Evolutionary conservation across 2,888 invertebrate genomes (phyloP).

Genomic region (Romanomermis culicivorax): DNA sequence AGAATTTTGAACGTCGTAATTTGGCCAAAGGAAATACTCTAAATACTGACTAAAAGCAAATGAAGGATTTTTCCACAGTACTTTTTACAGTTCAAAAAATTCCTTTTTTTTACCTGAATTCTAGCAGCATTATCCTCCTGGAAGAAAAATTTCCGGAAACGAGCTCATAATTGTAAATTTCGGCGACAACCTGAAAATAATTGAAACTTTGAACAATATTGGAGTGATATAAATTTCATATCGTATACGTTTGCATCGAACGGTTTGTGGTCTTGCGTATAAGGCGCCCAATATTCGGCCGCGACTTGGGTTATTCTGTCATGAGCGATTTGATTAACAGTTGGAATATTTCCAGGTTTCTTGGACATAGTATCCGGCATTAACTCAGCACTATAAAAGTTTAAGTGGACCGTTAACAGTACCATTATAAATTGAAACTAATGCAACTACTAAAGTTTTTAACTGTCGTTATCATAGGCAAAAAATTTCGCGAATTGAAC

Average conservation of each 20-base stretch:
- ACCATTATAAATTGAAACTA: too few species aligned
- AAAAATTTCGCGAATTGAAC: too few species aligned
- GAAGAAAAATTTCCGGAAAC: conserved; percentile 24
- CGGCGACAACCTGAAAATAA: conserved; percentile 14
- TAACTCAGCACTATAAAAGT: too few species aligned
- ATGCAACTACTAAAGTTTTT: too few species aligned
- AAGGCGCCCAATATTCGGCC: conserved; percentile 74
- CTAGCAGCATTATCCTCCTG: conserved; percentile 77
- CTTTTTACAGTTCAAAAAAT: too few species aligned
- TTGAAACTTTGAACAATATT: too few species aligned
- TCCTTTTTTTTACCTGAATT: conserved; percentile 48
- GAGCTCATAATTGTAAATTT: conserved; percentile 20
- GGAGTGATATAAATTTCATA: too few species aligned
- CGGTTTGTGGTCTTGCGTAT: conserved; percentile 35
- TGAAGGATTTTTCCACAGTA: conserved; percentile 4
- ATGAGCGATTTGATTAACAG: conserved; percentile 11
- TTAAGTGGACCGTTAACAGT: too few species aligned
- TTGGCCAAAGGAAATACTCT: conserved; percentile 90
- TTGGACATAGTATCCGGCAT: too few species aligned
- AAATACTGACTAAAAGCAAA: conserved; percentile 57
- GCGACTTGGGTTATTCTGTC: conserved; percentile 44
- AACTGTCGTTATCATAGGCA: too few species aligned
- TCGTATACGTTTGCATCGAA: conserved; percentile 12
- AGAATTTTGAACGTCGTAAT: conserved; percentile 52
- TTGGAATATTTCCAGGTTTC: conserved; percentile 1